phyloP scores from a whole-genome alignment of 2,797 vertebrate species.

The Iguana delicatissima region DNA sequence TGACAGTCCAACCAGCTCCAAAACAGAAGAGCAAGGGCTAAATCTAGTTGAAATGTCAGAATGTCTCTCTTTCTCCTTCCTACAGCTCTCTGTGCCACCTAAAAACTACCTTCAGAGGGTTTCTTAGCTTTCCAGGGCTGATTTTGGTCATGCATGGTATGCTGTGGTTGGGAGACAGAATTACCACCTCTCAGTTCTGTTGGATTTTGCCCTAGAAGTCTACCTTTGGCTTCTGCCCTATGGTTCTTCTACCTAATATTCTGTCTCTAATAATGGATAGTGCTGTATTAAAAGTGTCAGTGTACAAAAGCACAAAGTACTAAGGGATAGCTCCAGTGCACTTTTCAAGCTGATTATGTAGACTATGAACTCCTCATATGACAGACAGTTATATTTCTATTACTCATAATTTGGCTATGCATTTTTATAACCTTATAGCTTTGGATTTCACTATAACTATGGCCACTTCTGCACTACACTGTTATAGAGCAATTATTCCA shows the following conservation, averaged over 20 bases:
- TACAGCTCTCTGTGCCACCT: too few species aligned
- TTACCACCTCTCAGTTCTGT: too few species aligned
- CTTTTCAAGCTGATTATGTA: background rate
- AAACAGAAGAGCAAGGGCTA: background rate
- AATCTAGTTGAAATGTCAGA: too few species aligned
- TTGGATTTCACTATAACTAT: background rate
- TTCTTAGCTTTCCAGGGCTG: too few species aligned
- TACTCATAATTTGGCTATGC: background rate
- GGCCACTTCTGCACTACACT: too few species aligned
- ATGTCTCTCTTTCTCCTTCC: too few species aligned
- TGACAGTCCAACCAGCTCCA: background rate
- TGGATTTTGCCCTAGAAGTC: too few species aligned
- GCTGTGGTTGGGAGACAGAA: too few species aligned
- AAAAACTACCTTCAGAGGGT: too few species aligned
- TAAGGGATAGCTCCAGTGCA: background rate
- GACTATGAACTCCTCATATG: background rate
- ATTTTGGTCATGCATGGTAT: too few species aligned
- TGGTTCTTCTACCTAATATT: background rate
- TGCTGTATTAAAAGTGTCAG: background rate
- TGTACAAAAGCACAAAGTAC: background rate
- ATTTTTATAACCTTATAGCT: background rate
- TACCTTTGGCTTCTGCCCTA: too few species aligned
- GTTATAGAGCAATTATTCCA: too few species aligned
- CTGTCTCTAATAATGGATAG: background rate
- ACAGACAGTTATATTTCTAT: background rate